A percentile compares a stretch with the other conserved stretches of the same genome.
These are phyloP conservation scores for Ophioninae sp. DNA, from an alignment of 2,888 invertebrate genomes.

Conservation along the genomic window DNA sequence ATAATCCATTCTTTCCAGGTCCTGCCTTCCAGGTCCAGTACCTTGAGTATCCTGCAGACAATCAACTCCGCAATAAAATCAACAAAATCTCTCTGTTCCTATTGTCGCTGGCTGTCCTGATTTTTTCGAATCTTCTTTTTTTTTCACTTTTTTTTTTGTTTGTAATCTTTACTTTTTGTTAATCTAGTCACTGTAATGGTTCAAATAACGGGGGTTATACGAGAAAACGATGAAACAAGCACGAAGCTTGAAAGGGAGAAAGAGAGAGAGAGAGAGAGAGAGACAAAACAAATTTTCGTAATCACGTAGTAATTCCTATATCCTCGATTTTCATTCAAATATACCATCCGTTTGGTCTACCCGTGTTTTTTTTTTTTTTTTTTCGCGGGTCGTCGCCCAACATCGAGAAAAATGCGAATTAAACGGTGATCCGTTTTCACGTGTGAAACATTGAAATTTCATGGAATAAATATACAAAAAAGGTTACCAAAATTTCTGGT, in stretches of 20 bases:
- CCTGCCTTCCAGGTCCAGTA: constrained; percentile 81
- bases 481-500: too few species aligned
- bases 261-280: constrained; percentile 11
- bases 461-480: too few species aligned
- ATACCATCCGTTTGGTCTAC: too few species aligned
- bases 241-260: constrained; percentile 25
- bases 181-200: constrained; percentile 41
- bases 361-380: too few species aligned
- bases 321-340: constrained; percentile 13
- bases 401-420: too few species aligned
- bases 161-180: constrained; percentile 70
- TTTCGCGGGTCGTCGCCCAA: too few species aligned
- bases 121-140: constrained; percentile 56
- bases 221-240: constrained; percentile 56
- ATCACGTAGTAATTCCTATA: constrained; percentile 46
- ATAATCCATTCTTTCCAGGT: constrained; percentile 81
- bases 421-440: too few species aligned
- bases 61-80: constrained; percentile 74
- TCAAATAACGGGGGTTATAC: constrained; percentile 53
- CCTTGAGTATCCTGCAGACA: constrained; percentile 79
- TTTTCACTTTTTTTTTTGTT: constrained; percentile 66
- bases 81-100: constrained; percentile 74
- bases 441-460: constrained; percentile 3
- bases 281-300: constrained; percentile 34
- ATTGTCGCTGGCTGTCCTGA: constrained; percentile 78